Evolutionary conservation across 2,113 vertebrate genomes (phyloP), one percentile per base, ranked within the genome.

Genomic region (Halcyon senegalensis): DNA sequence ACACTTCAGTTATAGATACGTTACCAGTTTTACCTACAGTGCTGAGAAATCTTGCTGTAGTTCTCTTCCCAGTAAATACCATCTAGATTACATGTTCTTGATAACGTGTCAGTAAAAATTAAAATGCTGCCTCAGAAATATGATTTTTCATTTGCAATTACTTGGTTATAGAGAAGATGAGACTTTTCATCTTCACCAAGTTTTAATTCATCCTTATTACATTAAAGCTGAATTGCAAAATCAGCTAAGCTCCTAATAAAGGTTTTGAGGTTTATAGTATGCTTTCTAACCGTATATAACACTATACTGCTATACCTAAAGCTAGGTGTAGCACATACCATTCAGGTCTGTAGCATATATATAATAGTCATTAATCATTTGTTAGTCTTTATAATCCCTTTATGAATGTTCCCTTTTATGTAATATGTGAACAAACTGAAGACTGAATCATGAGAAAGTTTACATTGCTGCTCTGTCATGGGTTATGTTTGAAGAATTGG

Each of bases 381-480:
- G 9, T 84, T 92, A 63, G 53, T 70, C 80, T 90, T 90, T 78
- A 46, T 78, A 87, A 89, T 90, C 24, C 56, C 33, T 83, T 83
- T 89, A 46, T 89, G 73, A 95, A 87, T 78, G n/a, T 75, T 86
- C 19, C 15, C n/a, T 75, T 55, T 92, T 70, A 74, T 77, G 25
- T 64, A 92, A 55, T 93, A 83, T 39, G n/a, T 62, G 59, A 90
- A 88, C n/a, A 89, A 90, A 92, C 25, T 31, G 44, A 92, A 92
- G 68, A 50, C 19, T 70, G n/a, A 25, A 77, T 87, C 41, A 67
- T 90, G 73, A 93, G 75, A 88, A 90, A 44, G 16, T 87, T 94
- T 90, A 59, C 41, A 35, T 23, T 89, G 64, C 56, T 55, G 37
- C n/a, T 67, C 80, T 10, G 4, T 77, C 87, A 72, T 84, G 60